These are phyloP conservation scores for Menidia beryllina DNA, from an alignment of 2,113 vertebrate species.

Conservation along the genomic window DNA sequence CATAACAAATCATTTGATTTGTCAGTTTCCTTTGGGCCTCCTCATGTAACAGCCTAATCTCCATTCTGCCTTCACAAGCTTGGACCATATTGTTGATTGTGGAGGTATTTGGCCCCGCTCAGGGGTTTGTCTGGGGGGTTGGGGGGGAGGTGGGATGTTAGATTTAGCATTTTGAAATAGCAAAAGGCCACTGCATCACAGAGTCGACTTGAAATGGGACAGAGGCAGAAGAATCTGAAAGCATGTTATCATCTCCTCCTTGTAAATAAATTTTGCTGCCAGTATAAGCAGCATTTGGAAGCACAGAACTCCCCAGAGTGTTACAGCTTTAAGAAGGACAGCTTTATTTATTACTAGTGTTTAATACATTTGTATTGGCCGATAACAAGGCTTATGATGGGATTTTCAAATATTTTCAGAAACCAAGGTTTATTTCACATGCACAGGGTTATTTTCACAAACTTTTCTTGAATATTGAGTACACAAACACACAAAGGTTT, in stretches of 20 bases:
- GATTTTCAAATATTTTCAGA: constrained; percentile 22
- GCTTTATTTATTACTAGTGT: constrained; percentile 21
- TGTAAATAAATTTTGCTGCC: constrained; percentile 42
- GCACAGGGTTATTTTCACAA: background rate
- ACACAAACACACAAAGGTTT: background rate
- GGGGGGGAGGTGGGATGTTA: constrained; percentile 31
- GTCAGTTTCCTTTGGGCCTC: constrained; percentile 53
- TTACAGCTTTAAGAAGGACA: background rate
- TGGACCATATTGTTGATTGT: constrained; percentile 45
- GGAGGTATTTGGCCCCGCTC: constrained; percentile 35
- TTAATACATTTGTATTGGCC: constrained; percentile 15
- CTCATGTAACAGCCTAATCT: constrained; percentile 70
- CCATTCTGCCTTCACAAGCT: constrained; percentile 51
- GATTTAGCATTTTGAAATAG: constrained; percentile 24
- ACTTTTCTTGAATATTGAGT: background rate
- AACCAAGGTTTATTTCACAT: background rate
- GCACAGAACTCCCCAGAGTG: constrained; percentile 30
- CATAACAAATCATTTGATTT: constrained; percentile 68
- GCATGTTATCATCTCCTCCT: constrained; percentile 37
- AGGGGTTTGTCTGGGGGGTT: constrained; percentile 37
- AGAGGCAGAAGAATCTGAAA: constrained; percentile 32
- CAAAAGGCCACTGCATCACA: constrained; percentile 31
- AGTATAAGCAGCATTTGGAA: constrained; percentile 49
- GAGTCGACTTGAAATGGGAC: constrained; percentile 16
- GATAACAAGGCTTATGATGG: constrained; percentile 10